These are phyloP conservation scores for Adrianichthys oophorus DNA, from an alignment of 2,797 vertebrate species.

Conservation along the genomic window DNA sequence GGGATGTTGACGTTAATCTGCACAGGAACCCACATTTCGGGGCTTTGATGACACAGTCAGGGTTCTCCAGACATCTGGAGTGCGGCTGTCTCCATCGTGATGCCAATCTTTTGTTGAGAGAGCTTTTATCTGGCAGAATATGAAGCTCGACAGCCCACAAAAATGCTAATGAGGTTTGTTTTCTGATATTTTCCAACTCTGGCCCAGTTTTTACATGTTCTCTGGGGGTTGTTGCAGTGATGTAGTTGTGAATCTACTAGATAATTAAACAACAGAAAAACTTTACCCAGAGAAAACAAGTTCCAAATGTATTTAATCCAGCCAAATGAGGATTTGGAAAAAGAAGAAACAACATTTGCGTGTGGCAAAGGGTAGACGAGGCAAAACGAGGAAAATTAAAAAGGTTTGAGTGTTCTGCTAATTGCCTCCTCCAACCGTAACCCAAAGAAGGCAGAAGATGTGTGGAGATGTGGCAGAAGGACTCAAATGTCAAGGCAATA, in stretches of 20 bases:
- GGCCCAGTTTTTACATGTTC: constrained; percentile 75
- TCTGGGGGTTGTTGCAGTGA: constrained; percentile 32
- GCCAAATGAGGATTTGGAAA: constrained; percentile 13
- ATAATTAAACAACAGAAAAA: constrained; percentile 26
- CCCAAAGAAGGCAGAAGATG: constrained; percentile 31
- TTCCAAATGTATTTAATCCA: constrained; percentile 7
- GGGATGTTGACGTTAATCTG: constrained; percentile 38
- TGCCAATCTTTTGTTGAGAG: constrained; percentile 62
- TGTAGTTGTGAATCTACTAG: constrained; percentile 13
- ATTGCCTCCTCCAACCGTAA: constrained; percentile 21
- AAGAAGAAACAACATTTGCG: constrained; percentile 18
- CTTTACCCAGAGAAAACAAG: constrained; percentile 1
- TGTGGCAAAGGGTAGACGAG: constrained; percentile 17
- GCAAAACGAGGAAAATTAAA: constrained; percentile 25
- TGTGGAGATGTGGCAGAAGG: constrained; percentile 35
- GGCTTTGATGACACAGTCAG: constrained; percentile 35
- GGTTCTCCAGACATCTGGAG: constrained; percentile 31
- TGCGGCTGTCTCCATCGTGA: constrained; percentile 42
- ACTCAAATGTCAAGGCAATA: constrained; percentile 63
- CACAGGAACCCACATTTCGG: constrained; percentile 28
- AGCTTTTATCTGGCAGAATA: constrained; percentile 59
- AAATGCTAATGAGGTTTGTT: constrained; percentile 64
- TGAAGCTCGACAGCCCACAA: constrained; percentile 58
- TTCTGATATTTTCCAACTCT: constrained; percentile 68
- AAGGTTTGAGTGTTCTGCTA: constrained; percentile 40